Evolutionary conservation across 2,113 vertebrate genomes (phyloP), one percentile per base, ranked within the genome.

Genomic region (Proterorhinus semilunaris): DNA sequence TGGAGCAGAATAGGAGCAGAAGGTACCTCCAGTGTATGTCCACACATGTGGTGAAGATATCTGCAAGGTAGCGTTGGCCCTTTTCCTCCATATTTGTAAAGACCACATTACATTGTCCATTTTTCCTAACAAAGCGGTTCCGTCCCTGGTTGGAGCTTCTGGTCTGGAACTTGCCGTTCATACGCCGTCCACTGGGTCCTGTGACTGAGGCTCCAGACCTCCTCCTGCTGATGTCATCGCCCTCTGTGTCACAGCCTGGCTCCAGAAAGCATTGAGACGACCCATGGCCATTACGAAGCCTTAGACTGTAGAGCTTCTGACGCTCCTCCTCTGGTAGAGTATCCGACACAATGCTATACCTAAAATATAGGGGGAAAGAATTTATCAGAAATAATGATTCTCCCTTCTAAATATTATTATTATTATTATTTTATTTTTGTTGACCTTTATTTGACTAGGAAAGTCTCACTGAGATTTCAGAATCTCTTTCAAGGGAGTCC

Each of bases 101-200:
- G 55, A 96, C 89, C 7, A 99, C 95, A 0, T 99, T 99, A 83
- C 97, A 99, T 50, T 99, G 97, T 65, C 97, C 97, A 3, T 96
- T 98, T 90, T 99, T 99, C 92, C 96, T 98, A 13, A 99, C 97
- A 1, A 99, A 98, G n/a, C 97, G 96, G 87, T 95, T 98, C 76
- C 95, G 93, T 43, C 93, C 89, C 72, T 96, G 96, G 85, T 89
- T 86, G 72, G 92, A 92, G 75, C 93, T 92, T 68, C 91, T 84
- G 0, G 94, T 86, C 6, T 93, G 90, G 75, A 95, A 90, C 85
- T 94, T 96, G 47, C 94, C 94, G 66, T 94, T 84, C 74, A 88
- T 89, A 49, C 71, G 83, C 74, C 42, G 76, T 54, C 27, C 72
- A 0, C 63, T 55, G 52, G 66, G 69, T 79, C 7, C 67, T 5